Evolutionary conservation across 2,888 invertebrate species (phyloP).

Genomic region (Agapostemon virescens): DNA sequence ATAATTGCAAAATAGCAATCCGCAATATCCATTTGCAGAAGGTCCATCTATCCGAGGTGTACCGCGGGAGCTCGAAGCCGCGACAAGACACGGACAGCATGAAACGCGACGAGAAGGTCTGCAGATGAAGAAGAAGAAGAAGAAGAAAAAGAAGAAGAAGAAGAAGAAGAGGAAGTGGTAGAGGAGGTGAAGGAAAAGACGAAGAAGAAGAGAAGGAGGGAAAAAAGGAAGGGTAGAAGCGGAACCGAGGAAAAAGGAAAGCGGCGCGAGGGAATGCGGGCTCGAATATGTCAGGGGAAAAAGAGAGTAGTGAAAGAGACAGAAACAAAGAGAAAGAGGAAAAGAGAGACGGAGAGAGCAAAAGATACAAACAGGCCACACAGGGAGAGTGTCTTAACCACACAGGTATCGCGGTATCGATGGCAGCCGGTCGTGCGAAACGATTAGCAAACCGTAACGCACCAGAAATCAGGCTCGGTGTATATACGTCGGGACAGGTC

Average conservation of each 20-base stretch:
- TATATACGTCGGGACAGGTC: slow-evolving; percentile 65
- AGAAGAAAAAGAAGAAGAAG: not conserved
- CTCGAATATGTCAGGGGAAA: slow-evolving; percentile 17
- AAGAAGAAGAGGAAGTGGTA: not conserved
- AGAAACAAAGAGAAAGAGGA: slow-evolving; percentile 8
- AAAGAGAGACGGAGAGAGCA: slow-evolving; percentile 19
- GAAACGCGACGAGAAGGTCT: slow-evolving; percentile 27
- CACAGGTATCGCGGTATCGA: slow-evolving; percentile 53
- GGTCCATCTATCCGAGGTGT: slow-evolving; percentile 14
- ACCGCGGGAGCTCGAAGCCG: slow-evolving; percentile 23
- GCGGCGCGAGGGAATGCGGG: slow-evolving; percentile 36
- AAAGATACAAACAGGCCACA: slow-evolving; percentile 37
- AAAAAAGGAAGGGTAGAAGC: slow-evolving; percentile 14
- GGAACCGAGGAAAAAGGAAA: slow-evolving; percentile 48
- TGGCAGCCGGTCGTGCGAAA: slow-evolving; percentile 72
- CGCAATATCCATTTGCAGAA: slow-evolving; percentile 31
- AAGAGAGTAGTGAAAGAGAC: slow-evolving; percentile 31
- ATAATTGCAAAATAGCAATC: not conserved
- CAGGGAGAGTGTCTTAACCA: slow-evolving; percentile 45
- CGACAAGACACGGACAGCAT: slow-evolving; percentile 6
- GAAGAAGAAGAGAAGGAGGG: not conserved
- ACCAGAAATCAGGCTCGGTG: slow-evolving; percentile 66
- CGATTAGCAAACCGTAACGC: slow-evolving; percentile 74
- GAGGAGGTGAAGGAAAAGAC: not conserved
- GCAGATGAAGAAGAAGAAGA: not conserved